A percentile compares a stretch with the other conserved stretches of the same genome.
phyloP scores from a whole-genome alignment of 2,888 invertebrate genomes.

The Drosophila recens region DNA sequence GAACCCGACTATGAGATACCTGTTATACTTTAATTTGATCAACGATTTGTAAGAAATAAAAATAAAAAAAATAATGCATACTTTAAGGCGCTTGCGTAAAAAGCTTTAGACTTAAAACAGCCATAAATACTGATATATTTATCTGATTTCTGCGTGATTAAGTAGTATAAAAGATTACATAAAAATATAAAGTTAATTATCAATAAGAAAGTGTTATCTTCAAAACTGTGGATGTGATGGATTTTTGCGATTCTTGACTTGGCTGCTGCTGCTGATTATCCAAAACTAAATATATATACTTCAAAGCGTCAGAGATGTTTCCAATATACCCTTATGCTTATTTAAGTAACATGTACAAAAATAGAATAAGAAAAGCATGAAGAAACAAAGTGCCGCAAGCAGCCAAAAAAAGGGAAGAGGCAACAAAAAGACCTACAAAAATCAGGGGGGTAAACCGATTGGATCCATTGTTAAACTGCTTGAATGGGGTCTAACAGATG shows the following conservation, averaged over 20 bases:
- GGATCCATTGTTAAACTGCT: conserved; percentile 39
- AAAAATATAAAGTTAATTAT: too few relatives aligned
- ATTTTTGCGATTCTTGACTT: too few relatives aligned
- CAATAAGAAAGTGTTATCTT: too few relatives aligned
- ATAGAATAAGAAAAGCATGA: conserved; percentile 7
- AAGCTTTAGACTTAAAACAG: too few relatives aligned
- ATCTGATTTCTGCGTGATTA: not conserved
- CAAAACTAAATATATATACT: too few relatives aligned
- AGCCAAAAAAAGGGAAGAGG: conserved; percentile 15
- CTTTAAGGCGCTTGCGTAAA: too few relatives aligned
- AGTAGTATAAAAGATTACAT: too few relatives aligned
- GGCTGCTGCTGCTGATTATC: too few relatives aligned
- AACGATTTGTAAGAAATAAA: not conserved
- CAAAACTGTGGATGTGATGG: too few relatives aligned
- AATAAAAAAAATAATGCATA: too few relatives aligned
- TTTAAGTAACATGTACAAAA: not conserved
- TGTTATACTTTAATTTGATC: not conserved
- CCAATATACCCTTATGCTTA: not conserved
- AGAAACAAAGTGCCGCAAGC: conserved; percentile 43
- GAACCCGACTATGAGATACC: not conserved
- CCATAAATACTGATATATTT: not conserved
- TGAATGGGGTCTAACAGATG: conserved; percentile 11
- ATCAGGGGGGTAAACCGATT: conserved; percentile 42
- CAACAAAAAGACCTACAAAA: conserved; percentile 9
- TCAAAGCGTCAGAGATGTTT: too few relatives aligned